These are phyloP conservation scores for Zosterops lateralis DNA, from an alignment of 2,113 vertebrate genomes.

Conservation along the genomic window DNA sequence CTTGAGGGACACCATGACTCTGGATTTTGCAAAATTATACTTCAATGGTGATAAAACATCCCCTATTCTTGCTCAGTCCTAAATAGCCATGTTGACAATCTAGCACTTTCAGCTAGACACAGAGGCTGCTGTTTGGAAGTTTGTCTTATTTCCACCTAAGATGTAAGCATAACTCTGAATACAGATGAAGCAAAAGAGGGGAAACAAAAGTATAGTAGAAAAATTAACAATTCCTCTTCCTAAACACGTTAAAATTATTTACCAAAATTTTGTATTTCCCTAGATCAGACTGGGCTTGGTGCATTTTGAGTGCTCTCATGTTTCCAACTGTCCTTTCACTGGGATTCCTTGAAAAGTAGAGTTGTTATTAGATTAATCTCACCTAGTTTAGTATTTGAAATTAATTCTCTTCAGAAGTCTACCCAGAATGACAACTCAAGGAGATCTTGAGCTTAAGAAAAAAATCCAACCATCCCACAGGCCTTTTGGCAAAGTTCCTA, in stretches of 20 bases:
- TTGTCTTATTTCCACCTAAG: neutral
- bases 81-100: neutral
- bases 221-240: neutral
- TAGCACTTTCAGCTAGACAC: neutral
- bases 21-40: neutral
- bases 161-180: neutral
- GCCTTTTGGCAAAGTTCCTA: neutral
- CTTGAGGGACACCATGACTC: neutral
- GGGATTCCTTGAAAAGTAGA: neutral
- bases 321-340: neutral
- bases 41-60: neutral
- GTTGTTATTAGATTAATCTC: neutral
- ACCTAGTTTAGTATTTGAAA: neutral
- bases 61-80: neutral
- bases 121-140: neutral
- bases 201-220: neutral
- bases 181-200: neutral
- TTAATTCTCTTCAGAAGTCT: neutral
- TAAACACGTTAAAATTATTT: neutral
- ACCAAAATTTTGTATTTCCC: neutral
- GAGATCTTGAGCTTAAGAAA: neutral
- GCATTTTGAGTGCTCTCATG: neutral
- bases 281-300: neutral
- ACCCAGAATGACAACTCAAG: neutral
- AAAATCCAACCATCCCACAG: neutral